These are phyloP conservation scores for Notoglanidium macrostoma DNA, from an alignment of 2,797 vertebrate species.

Conservation along the genomic window DNA sequence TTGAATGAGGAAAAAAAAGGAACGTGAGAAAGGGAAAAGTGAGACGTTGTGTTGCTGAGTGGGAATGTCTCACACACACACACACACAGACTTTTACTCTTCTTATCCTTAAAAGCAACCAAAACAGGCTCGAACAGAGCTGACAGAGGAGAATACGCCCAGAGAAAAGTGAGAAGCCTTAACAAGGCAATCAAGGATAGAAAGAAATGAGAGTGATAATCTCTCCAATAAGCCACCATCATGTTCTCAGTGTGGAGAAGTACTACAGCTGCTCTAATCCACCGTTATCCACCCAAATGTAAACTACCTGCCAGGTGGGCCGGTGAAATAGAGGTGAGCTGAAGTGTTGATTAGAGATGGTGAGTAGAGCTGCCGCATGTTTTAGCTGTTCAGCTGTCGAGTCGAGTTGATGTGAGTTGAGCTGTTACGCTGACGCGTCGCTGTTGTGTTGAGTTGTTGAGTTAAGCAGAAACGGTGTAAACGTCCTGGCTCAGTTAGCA, in stretches of 20 bases:
- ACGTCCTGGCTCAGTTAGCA: no score
- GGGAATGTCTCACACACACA: conserved; percentile 5
- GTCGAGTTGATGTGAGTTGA: not conserved
- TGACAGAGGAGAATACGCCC: not conserved
- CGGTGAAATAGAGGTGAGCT: not conserved
- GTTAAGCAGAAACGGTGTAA: not conserved
- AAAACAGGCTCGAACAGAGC: conserved; percentile 9
- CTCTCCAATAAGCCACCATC: not conserved
- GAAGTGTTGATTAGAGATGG: not conserved
- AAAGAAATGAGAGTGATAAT: not conserved
- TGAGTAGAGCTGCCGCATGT: not conserved
- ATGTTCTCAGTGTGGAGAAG: not conserved
- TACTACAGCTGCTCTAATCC: not conserved
- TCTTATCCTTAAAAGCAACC: not conserved
- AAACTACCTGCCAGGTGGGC: not conserved
- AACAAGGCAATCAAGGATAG: not conserved
- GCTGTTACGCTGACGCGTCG: not conserved
- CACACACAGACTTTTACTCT: not conserved
- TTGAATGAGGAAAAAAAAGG: not conserved
- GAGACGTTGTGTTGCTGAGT: not conserved
- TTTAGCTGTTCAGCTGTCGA: not conserved
- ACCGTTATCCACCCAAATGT: not conserved
- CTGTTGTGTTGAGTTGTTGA: not conserved
- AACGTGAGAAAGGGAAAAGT: not conserved
- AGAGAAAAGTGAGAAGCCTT: not conserved